A percentile compares a stretch with the other conserved stretches of the same genome.
Evolutionary conservation across 92 coral and sea anemone genomes (phyloP).

Genomic region (Zoanthus sansibaricus): DNA sequence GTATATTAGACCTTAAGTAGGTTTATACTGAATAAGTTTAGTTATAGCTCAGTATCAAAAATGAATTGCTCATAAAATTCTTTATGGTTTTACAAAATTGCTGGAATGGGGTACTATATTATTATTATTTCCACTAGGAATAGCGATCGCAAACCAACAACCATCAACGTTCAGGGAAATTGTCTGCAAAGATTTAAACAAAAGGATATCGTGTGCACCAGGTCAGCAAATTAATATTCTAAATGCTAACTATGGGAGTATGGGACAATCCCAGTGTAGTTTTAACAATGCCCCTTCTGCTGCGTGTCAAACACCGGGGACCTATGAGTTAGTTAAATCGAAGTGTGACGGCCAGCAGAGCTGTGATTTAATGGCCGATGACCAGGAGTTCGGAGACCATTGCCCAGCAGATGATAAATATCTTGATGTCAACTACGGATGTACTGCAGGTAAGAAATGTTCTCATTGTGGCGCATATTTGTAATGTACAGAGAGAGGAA

Average conservation of each 20-base stretch:
- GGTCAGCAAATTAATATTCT: conserved; percentile 71
- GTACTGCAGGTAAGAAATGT: conserved; percentile 65
- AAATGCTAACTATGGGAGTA: conserved; percentile 92
- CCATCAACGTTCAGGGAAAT: conserved; percentile 45
- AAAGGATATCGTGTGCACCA: conserved; percentile 88
- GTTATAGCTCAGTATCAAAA: too few species aligned
- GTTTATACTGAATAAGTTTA: too few species aligned
- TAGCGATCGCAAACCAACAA: neutral
- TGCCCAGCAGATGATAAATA: conserved; percentile 91
- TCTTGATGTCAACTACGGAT: conserved; percentile 88
- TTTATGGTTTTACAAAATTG: neutral
- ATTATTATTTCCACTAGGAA: neutral
- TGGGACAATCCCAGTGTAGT: conserved; percentile 75
- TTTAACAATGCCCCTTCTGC: conserved; percentile 23
- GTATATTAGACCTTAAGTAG: too few species aligned
- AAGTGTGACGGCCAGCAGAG: conserved; percentile 90
- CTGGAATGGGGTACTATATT: neutral
- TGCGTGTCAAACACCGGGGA: conserved; percentile 86
- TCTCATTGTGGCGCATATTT: neutral
- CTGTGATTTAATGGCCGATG: conserved; percentile 84
- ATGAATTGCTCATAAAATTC: too few species aligned
- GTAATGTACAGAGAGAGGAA: too few species aligned
- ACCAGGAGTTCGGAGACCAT: conserved; percentile 80
- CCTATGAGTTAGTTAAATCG: conserved; percentile 74
- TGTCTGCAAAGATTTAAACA: conserved; percentile 79